Evolutionary conservation across 2,113 vertebrate species (phyloP).

Genomic region (Carassius auratus): DNA sequence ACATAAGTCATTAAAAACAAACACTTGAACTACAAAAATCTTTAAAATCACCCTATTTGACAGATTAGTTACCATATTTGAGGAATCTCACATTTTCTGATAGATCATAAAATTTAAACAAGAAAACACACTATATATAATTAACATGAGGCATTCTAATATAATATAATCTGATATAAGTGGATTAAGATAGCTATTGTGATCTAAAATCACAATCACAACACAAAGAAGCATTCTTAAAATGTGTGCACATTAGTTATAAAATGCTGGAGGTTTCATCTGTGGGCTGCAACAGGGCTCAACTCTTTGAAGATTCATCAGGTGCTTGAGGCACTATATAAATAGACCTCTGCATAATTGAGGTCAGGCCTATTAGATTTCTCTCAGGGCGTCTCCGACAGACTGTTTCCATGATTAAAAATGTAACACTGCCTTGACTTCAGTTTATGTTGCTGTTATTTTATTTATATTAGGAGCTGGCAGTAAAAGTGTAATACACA

Average conservation of each 20-base stretch:
- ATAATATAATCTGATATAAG: too few species aligned
- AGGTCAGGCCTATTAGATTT: slow-evolving; percentile 53
- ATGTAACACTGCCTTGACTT: slow-evolving; percentile 56
- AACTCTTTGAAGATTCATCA: not conserved
- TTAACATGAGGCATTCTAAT: too few species aligned
- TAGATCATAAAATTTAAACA: too few species aligned
- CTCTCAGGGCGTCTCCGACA: slow-evolving; percentile 43
- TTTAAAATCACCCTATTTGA: too few species aligned
- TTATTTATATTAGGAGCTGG: slow-evolving; percentile 14
- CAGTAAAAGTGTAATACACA: slow-evolving; percentile 2
- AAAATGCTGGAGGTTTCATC: not conserved
- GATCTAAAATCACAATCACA: not conserved
- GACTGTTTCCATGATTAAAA: slow-evolving; percentile 65
- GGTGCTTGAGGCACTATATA: slow-evolving; percentile 22
- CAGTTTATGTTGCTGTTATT: slow-evolving; percentile 21
- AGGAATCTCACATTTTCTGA: too few species aligned
- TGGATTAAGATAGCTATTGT: too few species aligned
- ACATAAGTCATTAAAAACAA: too few species aligned
- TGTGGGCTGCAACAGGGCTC: not conserved
- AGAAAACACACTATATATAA: too few species aligned
- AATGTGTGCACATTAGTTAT: not conserved
- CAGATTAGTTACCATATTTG: too few species aligned
- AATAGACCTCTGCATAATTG: slow-evolving; percentile 57
- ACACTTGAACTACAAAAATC: too few species aligned
- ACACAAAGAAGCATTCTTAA: not conserved